Evolutionary conservation across 2,113 vertebrate genomes (phyloP).

Genomic region (Ivindomyrus marchei): DNA sequence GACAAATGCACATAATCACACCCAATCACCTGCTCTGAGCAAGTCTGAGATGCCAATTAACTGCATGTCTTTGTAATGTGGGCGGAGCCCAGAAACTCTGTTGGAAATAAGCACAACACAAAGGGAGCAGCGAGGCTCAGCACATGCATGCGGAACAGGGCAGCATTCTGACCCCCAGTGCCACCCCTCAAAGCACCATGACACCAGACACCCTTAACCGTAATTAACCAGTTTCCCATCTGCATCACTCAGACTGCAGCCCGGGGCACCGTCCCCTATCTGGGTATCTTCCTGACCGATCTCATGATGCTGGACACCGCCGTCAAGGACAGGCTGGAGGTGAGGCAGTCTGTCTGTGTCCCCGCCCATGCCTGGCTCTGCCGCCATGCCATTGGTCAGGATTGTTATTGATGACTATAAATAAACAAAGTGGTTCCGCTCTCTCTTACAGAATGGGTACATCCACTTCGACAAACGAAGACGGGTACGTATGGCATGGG

Average conservation of each 20-base stretch:
- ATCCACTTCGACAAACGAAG: conserved; percentile 89
- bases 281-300: conserved; percentile 83
- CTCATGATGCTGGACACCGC: conserved; percentile 84
- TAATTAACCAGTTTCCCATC: conserved; percentile 2
- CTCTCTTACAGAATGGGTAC: conserved; percentile 71
- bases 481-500: conserved; percentile 57
- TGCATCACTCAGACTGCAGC: conserved; percentile 40
- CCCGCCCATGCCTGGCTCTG: background rate
- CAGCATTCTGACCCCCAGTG: background rate
- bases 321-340: conserved; percentile 75
- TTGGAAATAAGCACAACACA: background rate
- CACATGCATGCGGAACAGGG: background rate
- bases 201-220: background rate
- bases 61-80: background rate
- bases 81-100: background rate
- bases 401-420: background rate
- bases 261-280: conserved; percentile 75
- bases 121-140: background rate
- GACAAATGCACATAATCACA: background rate
- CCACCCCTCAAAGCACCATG: background rate
- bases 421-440: conserved; percentile 9
- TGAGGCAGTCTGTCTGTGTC: conserved; percentile 41
- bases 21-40: background rate
- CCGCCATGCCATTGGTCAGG: background rate
- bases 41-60: background rate